Evolutionary conservation across 2,888 invertebrate genomes (phyloP), one percentile per base, ranked within the genome.

Genomic region (Lithophane ornitopus): DNA sequence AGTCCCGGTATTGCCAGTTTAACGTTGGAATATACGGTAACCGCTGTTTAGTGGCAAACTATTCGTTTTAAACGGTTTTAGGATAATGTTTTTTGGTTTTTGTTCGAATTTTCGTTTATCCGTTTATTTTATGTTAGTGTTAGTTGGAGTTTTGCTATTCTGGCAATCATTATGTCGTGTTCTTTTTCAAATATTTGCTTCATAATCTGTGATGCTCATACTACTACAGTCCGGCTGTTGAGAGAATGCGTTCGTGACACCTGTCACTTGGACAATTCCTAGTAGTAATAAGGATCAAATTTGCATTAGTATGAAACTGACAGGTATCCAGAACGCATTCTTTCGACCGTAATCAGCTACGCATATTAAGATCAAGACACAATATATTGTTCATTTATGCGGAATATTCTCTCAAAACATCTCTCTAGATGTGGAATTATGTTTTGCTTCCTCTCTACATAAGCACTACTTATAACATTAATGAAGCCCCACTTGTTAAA

Each of bases 21-120:
- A 70, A 74, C 69, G 59, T 65, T 78, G 46, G 26, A 66, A 76
- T 56, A 59, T 44, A 76, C 67, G 52, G 58, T 59, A 70, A 78
- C 70, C 54, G 68, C 61, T 68, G 67, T 85, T 78, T 79, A 70
- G 71, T 69, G 56, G 71, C 52, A 65, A 62, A 76, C 63, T 65
- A 58, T 70, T 34, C n/a, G 49, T 56, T 80, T 71, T 62, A 66
- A 85, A 62, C 11, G 14, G 41, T 59, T 68, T 66, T 34, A 49
- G 22, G 41, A 49, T 52, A 41, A n/a, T 34, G 19, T 4, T 58
- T 54, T 22, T 22, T 8, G 41, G n/a, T 76, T 54, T 67, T 26
- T 39, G 49, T 49, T 9, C 11, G 28, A 44, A 28, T 44, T 63
- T 44, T 26, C 46, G 6, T 1, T 14, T 4, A 16, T 34, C 3